phyloP scores from a whole-genome alignment of 1,140 invertebrate species.

The Agraylea sexmaculata region DNA sequence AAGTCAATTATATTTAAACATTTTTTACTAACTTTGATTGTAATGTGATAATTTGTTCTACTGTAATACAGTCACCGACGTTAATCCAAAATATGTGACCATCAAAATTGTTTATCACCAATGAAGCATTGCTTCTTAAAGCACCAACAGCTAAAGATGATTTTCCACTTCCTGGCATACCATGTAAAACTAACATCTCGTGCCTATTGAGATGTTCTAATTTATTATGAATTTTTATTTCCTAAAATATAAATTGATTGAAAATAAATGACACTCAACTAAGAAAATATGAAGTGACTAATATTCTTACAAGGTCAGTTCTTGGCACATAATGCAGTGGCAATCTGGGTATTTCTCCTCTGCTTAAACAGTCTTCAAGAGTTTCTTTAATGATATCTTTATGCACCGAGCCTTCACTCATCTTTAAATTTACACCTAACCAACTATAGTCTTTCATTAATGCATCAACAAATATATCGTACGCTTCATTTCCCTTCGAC shows the following conservation, averaged over 20 bases:
- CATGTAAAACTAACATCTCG: constrained; percentile 46
- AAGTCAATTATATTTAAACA: constrained; percentile 1
- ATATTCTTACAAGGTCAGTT: constrained; percentile 29
- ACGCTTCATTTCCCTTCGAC: constrained; percentile 23
- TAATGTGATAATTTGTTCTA: constrained; percentile 32
- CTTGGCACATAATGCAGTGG: constrained; percentile 39
- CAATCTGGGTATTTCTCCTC: constrained; percentile 40
- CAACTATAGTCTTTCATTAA: constrained; percentile 38
- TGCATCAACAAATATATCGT: constrained; percentile 35
- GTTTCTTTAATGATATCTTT: constrained; percentile 28
- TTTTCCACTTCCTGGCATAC: constrained; percentile 61
- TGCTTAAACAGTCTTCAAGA: constrained; percentile 33
- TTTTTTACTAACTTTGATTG: constrained; percentile 21
- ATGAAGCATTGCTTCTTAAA: constrained; percentile 37
- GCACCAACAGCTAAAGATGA: constrained; percentile 49
- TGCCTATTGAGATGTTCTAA: constrained; percentile 32
- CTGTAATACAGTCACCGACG: constrained; percentile 34
- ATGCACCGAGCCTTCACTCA: constrained; percentile 24
- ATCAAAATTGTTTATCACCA: constrained; percentile 34
- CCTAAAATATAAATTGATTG: constrained; percentile 24
- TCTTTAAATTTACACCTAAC: constrained; percentile 34
- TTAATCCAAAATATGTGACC: constrained; percentile 38
- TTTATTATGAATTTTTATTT: constrained; percentile 28
- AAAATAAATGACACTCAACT: constrained; percentile 7
- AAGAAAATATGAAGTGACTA: too few relatives aligned